Percentiles rank a stretch among this genome's conserved stretches.
Conservation (phyloP, 2,797 vertebrate species). For the Brachyrhaphis roseni region DNA sequence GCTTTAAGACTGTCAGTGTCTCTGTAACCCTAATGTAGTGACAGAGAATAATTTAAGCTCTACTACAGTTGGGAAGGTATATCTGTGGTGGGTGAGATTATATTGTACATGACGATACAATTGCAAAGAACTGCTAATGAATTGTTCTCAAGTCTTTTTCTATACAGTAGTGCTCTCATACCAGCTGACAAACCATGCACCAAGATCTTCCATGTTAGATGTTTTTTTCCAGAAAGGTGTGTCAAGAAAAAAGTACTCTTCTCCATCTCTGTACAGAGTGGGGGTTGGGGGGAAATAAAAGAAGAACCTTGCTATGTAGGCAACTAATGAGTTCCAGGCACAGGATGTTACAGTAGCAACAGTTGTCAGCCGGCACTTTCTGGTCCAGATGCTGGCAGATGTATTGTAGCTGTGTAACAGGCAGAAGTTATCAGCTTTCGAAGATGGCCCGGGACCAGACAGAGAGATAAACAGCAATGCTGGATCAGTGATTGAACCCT, state of each 20-base stretch:
- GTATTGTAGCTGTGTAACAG: background rate
- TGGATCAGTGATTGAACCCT: background rate
- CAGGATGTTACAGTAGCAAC: constrained; percentile 1
- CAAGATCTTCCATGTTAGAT: background rate
- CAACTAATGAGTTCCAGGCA: background rate
- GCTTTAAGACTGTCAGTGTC: background rate
- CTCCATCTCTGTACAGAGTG: background rate
- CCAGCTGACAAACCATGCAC: background rate
- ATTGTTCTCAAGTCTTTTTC: background rate
- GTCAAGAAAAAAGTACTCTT: background rate
- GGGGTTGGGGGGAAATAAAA: background rate
- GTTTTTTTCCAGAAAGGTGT: background rate
- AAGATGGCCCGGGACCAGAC: background rate
- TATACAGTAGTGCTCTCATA: background rate
- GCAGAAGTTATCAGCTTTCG: background rate
- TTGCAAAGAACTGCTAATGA: background rate
- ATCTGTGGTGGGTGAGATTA: background rate
- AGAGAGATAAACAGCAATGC: background rate
- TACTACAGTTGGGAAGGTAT: background rate
- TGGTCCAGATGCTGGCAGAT: constrained; percentile 3
- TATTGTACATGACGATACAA: background rate
- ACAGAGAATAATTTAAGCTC: background rate
- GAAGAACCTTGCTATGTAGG: background rate
- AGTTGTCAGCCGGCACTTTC: background rate
- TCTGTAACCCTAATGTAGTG: background rate